A percentile compares a stretch with the other conserved stretches of the same genome.
phyloP scores from a whole-genome alignment of 2,797 vertebrate species.

The Cyprinella venusta region DNA sequence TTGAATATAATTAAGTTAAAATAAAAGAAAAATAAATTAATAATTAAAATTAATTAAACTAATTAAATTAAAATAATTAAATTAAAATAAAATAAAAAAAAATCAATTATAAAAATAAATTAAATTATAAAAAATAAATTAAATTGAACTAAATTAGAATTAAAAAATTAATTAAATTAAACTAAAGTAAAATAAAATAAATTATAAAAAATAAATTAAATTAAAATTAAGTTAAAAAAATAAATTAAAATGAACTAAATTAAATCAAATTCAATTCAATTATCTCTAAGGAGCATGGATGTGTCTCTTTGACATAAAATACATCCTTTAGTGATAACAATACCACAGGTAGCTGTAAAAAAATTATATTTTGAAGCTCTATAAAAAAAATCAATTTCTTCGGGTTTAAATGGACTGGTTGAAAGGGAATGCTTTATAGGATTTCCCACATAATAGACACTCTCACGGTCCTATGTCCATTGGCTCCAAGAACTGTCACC shows the following conservation, averaged over 20 bases:
- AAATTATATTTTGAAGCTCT: background rate
- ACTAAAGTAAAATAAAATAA: too few species aligned
- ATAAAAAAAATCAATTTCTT: background rate
- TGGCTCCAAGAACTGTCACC: background rate
- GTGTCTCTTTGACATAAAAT: conserved; percentile 1
- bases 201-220: background rate
- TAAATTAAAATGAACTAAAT: background rate
- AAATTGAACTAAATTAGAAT: too few species aligned
- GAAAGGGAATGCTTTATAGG: background rate
- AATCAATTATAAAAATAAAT: too few species aligned
- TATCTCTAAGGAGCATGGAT: background rate
- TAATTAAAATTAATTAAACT: too few species aligned
- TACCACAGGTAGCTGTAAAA: conserved; percentile 23
- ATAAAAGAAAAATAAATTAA: too few species aligned
- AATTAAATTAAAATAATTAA: too few species aligned
- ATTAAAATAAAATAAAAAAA: too few species aligned
- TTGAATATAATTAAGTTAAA: too few species aligned
- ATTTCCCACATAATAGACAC: background rate
- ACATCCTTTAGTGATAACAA: background rate
- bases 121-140: too few species aligned
- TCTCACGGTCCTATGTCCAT: background rate
- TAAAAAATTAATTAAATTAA: too few species aligned
- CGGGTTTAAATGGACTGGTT: background rate
- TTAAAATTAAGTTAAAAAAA: background rate
- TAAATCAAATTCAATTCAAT: background rate